These are phyloP conservation scores for Pecten maximus DNA, from an alignment of 2,888 invertebrate genomes.

Conservation along the genomic window DNA sequence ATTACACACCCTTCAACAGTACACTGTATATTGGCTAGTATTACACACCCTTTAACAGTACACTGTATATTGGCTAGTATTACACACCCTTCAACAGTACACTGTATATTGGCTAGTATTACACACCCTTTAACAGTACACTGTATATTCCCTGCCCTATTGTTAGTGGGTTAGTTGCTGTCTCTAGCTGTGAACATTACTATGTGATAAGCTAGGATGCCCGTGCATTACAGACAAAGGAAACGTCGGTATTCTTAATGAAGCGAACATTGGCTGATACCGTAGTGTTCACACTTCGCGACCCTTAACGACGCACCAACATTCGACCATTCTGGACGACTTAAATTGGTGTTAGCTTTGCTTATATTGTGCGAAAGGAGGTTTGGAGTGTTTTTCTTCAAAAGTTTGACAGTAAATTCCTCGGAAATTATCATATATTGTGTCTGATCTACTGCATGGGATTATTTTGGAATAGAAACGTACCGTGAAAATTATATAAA, in stretches of 20 bases:
- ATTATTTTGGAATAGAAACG: too few species aligned
- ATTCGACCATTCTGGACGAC: too few species aligned
- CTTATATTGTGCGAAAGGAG: too few species aligned
- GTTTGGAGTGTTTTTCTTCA: too few species aligned
- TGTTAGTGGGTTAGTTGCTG: neutral
- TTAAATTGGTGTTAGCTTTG: too few species aligned
- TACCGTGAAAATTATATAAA: too few species aligned
- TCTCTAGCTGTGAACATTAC: slow-evolving; percentile 5
- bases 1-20: neutral
- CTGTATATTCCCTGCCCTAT: neutral
- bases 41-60: neutral
- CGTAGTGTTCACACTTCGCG: neutral
- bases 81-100: neutral
- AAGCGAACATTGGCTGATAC: neutral
- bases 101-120: neutral
- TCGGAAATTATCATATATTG: too few species aligned
- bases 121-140: neutral
- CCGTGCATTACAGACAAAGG: slow-evolving; percentile 9
- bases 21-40: neutral
- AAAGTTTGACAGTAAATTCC: too few species aligned
- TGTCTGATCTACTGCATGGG: too few species aligned
- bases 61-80: neutral
- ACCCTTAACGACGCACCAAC: neutral
- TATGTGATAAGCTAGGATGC: neutral
- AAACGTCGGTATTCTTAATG: slow-evolving; percentile 11